Evolutionary conservation across 2,888 invertebrate species (phyloP), one percentile per base, ranked within the genome.

Genomic region (Operophtera brumata): DNA sequence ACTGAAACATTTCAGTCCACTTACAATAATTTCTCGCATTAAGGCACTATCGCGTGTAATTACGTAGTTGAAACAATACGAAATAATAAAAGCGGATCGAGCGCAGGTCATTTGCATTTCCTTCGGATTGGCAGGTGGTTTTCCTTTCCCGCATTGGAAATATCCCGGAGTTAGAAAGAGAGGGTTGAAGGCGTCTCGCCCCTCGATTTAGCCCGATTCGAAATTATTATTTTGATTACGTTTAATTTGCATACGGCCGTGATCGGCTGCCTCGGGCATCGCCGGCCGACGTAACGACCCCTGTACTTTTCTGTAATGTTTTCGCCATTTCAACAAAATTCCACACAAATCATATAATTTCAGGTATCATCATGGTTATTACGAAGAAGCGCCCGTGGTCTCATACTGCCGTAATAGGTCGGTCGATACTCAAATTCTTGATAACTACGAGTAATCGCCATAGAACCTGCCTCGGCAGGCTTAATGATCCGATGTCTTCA

Each of bases 271-370:
- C 84, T 67, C 74, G 61, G 72, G 85, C 57, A 34, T 26, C 42
- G 82, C 76, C 75, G 81, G 81, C 81, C 83, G 78, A 78, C 80
- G 80, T 82, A 80, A 80, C 84, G 77, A 85, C 85, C 87, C 89
- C 87, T 82, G 86, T 88, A 87, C 84, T 89, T 89, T 89, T 86
- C 86, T 86, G 85, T 88, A 89, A 90, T 90, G 85, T 90, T 89
- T 90, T 90, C 89, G 89, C 90, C 89, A 86, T 90, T 89, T 89
- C 81, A 88, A 89, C 89, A 87, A 89, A 89, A 88, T 89, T 90
- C 89, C 90, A 69, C 77, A 84, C 90, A 89, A 90, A 89, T 90
- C 84, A 79, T 89, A 88, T 90, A 90, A 90, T 90, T 87, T 89
- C 82, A 80, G 81, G 76, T 79, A 82, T 88, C 81, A 90, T 90